phyloP scores from a whole-genome alignment of 2,888 invertebrate species.

The Sinotaia quadrata region DNA sequence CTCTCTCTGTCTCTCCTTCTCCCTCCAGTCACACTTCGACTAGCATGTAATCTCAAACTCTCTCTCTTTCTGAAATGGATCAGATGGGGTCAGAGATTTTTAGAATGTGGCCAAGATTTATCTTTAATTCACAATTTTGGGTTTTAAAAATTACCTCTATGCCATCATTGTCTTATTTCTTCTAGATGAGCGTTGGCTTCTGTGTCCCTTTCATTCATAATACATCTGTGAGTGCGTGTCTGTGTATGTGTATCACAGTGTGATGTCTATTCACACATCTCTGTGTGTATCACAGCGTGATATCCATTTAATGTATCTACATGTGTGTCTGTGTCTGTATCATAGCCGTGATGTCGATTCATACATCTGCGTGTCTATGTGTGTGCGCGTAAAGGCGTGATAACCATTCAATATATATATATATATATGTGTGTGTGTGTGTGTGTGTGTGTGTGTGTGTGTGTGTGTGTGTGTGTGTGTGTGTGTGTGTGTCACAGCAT shows the following conservation, averaged over 20 bases:
- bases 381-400: no score
- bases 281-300: neutral
- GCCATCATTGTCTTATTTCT: conserved; percentile 1
- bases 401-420: no score
- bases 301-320: neutral
- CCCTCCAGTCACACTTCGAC: neutral
- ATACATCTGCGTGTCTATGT: no score
- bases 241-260: neutral
- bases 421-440: no score
- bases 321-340: conserved; percentile 11
- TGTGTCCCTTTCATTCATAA: conserved; percentile 7
- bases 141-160: no score
- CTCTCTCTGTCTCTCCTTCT: conserved; percentile 12
- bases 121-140: no score
- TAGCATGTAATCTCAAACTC: neutral
- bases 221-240: neutral
- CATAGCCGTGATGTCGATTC: no score
- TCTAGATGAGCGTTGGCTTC: no score
- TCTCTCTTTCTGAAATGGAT: conserved; percentile 19
- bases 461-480: no score
- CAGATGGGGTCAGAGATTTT: no score
- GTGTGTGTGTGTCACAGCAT: no score
- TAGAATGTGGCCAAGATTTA: no score
- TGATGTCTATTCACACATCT: neutral
- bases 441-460: neutral